Base-by-base conservation (phyloP, 2,113 vertebrate genomes). In the Eclectus roratus region DNA sequence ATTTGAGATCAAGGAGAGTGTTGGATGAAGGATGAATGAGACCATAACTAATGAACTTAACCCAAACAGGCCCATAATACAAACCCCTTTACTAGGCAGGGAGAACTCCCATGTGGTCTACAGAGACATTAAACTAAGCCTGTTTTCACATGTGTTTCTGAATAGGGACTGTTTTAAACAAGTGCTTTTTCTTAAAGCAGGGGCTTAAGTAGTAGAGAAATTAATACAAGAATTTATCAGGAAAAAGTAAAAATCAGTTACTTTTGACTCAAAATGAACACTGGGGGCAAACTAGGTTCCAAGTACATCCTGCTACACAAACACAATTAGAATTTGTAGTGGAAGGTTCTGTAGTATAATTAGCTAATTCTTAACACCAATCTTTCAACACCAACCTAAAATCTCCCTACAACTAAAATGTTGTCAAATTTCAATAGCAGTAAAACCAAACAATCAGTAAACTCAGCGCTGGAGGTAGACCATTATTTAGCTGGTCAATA, bases 151-250 rank as follows among this genome's bases (percentile, higher is more conserved):
- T 39, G 37, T 58, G 60, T 80, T 88, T 80, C 80, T 86, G 47
- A 94, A 90, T 4, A 71, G 35, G 16, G 12, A 96, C 77, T 88
- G 71, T 93, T 77, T 89, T 73, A 90, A 93, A 91, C 29, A 71
- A 88, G 27, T 78, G 29, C 2, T 68, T 93, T 80, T 58, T 64
- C 85, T 88, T 68, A 88, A 80, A 91, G 27, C 39, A 49, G 23
- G 3, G 21, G 35, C 31, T 84, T 88, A 83, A 77, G 44, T 49
- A 74, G 52, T 41, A 72, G 71, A 80, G 68, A 95, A 94, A 91
- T 85, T 88, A 95, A 94, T 77, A 93, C 29, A 88, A 80, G 7
- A 28, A 44, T 84, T 97, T 94, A 91, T 88, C 55, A 93, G 18
- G 29, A 77, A 80, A 90, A 87, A 39, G 28, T 35, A 76, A 91